Evolutionary conservation across 2,888 invertebrate genomes (phyloP).

Genomic region (Sesia apiformis): DNA sequence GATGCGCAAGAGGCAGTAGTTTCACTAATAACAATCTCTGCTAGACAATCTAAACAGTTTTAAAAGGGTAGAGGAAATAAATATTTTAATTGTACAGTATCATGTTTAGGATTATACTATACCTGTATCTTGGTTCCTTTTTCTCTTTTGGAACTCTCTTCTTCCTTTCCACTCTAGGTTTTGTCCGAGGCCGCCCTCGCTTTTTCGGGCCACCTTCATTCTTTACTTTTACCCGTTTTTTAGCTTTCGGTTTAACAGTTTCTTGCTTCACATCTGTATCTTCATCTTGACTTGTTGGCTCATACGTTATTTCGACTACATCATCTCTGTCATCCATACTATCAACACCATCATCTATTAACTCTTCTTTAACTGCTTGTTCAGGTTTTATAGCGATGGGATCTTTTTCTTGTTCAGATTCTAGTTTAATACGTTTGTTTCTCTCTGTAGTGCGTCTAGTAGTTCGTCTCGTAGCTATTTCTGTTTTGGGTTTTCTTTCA

Average conservation of each 20-base stretch:
- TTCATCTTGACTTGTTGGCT: constrained; percentile 18
- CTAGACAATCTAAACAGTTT: too few relatives aligned
- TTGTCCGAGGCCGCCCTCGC: not conserved
- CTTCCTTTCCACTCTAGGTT: not conserved
- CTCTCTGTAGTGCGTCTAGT: not conserved
- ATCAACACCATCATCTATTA: not conserved
- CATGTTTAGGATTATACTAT: too few relatives aligned
- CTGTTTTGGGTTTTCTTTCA: constrained; percentile 23
- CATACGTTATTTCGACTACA: not conserved
- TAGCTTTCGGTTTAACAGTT: constrained; percentile 8
- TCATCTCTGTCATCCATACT: constrained; percentile 2
- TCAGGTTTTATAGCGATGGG: not conserved
- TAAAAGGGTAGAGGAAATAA: too few relatives aligned
- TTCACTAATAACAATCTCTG: too few relatives aligned
- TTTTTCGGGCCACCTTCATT: not conserved
- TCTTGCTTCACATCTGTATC: constrained; percentile 19
- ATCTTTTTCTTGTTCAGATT: constrained; percentile 11
- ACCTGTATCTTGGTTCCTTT: not conserved
- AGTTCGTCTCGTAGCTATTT: constrained; percentile 2
- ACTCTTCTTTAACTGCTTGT: not conserved
- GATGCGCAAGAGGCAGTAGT: too few relatives aligned
- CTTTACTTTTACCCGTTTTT: not conserved
- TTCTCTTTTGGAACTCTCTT: not conserved
- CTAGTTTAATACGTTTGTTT: constrained; percentile 7
- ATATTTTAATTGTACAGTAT: too few relatives aligned